Evolutionary conservation across 1,140 invertebrate genomes (phyloP).

Genomic region (Meloidogyne floridensis): DNA sequence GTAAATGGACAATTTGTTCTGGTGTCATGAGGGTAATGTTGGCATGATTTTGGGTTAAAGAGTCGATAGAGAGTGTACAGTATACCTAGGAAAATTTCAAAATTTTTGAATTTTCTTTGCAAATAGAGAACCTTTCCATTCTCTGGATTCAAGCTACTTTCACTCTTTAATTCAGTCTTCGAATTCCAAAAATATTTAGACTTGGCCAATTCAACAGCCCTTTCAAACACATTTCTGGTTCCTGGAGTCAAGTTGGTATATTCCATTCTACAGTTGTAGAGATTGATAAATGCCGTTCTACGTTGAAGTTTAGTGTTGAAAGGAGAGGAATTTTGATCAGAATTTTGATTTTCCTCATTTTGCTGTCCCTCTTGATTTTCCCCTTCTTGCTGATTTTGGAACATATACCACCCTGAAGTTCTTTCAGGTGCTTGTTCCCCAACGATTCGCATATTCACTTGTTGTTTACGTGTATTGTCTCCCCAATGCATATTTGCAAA

Average conservation of each 20-base stretch:
- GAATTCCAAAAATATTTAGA: constrained; percentile 45
- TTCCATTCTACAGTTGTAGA: constrained; percentile 36
- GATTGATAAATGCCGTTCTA: constrained; percentile 41
- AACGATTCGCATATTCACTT: constrained; percentile 35
- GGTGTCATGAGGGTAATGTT: constrained; percentile 41
- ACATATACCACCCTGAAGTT: background rate
- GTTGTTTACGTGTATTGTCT: constrained; percentile 22
- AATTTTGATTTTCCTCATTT: background rate
- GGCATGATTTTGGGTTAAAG: constrained; percentile 33
- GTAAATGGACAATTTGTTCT: constrained; percentile 28
- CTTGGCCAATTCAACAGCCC: constrained; percentile 37
- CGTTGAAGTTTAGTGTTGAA: background rate
- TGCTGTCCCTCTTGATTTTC: background rate
- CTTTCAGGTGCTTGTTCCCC: constrained; percentile 25
- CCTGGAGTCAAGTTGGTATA: constrained; percentile 24
- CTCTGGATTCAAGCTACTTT: background rate
- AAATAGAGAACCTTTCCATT: background rate
- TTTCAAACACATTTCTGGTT: constrained; percentile 33
- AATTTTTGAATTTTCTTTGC: constrained; percentile 10
- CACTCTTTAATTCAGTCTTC: constrained; percentile 16
- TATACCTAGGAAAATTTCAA: background rate
- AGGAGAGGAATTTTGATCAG: background rate
- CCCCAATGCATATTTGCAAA: constrained; percentile 37
- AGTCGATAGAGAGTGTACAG: constrained; percentile 39
- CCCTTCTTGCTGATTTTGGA: background rate